Evolutionary conservation across 1,140 invertebrate species (phyloP).

Genomic region (Sinella curviseta): DNA sequence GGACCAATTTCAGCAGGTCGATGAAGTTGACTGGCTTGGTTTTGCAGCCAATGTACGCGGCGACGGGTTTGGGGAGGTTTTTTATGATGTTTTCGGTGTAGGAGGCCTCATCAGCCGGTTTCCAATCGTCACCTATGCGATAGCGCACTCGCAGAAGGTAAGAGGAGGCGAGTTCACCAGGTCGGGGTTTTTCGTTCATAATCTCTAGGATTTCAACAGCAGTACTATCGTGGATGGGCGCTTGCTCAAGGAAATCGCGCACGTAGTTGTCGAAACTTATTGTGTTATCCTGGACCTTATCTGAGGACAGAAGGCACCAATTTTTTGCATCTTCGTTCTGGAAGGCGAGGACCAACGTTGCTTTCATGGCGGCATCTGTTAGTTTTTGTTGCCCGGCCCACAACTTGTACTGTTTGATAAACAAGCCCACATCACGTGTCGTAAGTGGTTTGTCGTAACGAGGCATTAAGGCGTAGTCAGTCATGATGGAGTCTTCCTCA

Average conservation of each 20-base stretch:
- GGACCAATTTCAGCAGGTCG: neutral
- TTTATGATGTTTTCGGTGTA: neutral
- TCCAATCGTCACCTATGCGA: neutral
- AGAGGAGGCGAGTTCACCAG: neutral
- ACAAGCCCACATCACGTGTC: neutral
- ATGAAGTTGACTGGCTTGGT: neutral
- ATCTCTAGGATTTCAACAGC: neutral
- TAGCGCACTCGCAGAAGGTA: neutral
- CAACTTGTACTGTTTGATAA: neutral
- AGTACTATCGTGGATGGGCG: neutral
- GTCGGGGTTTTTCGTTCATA: neutral
- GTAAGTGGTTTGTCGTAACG: neutral
- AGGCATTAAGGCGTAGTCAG: too few relatives aligned
- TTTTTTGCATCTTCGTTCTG: neutral
- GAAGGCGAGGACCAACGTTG: neutral
- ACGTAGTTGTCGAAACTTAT: neutral
- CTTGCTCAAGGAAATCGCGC: neutral
- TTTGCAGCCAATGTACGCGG: neutral
- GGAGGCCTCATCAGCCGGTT: neutral
- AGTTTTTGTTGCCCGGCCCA: neutral
- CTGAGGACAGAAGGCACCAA: neutral
- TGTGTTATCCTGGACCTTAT: neutral
- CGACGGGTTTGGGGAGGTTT: neutral
- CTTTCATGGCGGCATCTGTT: neutral
- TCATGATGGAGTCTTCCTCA: too few relatives aligned